These are phyloP conservation scores for Amyelois transitella DNA, from an alignment of 1,140 invertebrate genomes.

Conservation along the genomic window DNA sequence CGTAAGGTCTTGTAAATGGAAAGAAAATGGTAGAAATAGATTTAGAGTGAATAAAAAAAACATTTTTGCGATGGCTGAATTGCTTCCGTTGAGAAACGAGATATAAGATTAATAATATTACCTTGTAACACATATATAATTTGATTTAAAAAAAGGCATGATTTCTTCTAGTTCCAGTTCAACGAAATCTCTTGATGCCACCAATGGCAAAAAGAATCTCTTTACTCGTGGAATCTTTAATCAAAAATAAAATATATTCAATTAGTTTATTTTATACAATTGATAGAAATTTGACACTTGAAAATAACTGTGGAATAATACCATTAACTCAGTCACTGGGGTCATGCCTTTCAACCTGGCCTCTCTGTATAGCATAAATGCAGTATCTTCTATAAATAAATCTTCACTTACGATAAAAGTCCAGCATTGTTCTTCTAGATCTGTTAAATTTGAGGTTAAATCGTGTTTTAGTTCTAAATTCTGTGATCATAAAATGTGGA, in stretches of 20 bases:
- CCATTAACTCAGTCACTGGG: constrained; percentile 81
- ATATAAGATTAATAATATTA: constrained; percentile 42
- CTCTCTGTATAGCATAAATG: constrained; percentile 80
- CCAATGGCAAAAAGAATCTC: constrained; percentile 82
- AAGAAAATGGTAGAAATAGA: too few relatives aligned
- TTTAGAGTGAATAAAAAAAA: background rate
- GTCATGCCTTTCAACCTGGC: constrained; percentile 74
- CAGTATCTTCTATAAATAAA: constrained; percentile 81
- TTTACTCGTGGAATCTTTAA: constrained; percentile 77
- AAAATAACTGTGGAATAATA: too few relatives aligned
- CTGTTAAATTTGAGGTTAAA: constrained; percentile 55
- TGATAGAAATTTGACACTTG: too few relatives aligned
- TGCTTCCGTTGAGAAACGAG: too few relatives aligned
- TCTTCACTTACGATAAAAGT: constrained; percentile 80
- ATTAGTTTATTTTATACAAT: background rate
- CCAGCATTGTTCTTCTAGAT: constrained; percentile 84
- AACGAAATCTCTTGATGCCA: constrained; percentile 81
- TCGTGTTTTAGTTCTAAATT: background rate
- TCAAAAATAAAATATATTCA: constrained; percentile 8
- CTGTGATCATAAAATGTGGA: too few relatives aligned
- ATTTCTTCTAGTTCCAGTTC: constrained; percentile 78
- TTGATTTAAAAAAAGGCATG: constrained; percentile 77
- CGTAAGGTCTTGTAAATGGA: too few relatives aligned
- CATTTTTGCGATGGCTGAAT: background rate
- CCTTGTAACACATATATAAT: constrained; percentile 83